A percentile compares a stretch with the other conserved stretches of the same genome.
Evolutionary conservation across 2,113 vertebrate species (phyloP).

Genomic region (Chitala chitala): DNA sequence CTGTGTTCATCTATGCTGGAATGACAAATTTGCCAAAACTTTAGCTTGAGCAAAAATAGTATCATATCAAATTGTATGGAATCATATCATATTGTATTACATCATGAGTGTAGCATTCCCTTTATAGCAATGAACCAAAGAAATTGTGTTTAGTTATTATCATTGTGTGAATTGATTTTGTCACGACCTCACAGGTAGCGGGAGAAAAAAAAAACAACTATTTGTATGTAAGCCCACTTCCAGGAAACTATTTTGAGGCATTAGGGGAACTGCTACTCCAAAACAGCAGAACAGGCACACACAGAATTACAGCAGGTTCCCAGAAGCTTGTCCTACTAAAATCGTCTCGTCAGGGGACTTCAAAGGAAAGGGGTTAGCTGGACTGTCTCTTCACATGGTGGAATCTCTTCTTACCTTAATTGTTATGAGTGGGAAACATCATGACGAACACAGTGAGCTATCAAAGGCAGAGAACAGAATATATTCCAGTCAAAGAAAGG

Average conservation of each 20-base stretch:
- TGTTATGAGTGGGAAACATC: neutral
- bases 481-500: neutral
- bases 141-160: neutral
- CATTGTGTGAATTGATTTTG: neutral
- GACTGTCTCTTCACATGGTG: neutral
- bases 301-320: neutral
- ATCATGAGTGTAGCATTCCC: neutral
- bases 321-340: neutral
- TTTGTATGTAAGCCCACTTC: no score
- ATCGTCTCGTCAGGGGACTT: neutral
- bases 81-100: neutral
- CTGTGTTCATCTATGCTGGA: no score
- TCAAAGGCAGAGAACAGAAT: neutral
- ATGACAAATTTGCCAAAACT: no score
- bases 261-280: neutral
- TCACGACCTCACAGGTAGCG: no score
- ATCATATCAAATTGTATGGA: neutral
- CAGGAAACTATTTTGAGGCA: neutral
- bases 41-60: no score
- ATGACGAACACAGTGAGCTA: neutral
- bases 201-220: no score
- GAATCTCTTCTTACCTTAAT: neutral
- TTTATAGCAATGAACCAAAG: neutral
- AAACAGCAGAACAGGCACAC: neutral
- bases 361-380: neutral